Evolutionary conservation across 2,888 invertebrate species (phyloP), one percentile per base, ranked within the genome.

Genomic region (Calameuta idolon): DNA sequence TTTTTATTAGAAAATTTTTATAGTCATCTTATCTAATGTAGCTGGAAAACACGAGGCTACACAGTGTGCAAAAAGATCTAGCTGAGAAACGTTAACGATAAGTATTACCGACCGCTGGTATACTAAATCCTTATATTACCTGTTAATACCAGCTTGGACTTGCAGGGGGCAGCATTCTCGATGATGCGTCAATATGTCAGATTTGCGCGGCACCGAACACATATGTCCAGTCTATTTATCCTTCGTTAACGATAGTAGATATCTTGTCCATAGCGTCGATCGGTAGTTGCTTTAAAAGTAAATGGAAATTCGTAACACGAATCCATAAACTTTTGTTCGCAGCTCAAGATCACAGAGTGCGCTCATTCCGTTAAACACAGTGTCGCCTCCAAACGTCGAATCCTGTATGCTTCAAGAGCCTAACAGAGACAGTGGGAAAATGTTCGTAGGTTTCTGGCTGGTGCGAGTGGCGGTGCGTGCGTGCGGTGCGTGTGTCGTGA

Each of bases 391-490:
- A 55, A 23, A 55, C 55, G 55, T 55, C 23, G 55, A 55, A 55
- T 9, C 9, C 23, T 40, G 40, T 5, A 40, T 40, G 40, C 23
- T 40, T 23, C 5, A 23, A 40, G 55, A 55, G 55, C 23, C 71
- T 31, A 71, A n/a, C 33, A 55, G 69, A 75, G 69, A 75, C 35
- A 75, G 69, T 69, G 74, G 79, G 80, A 80, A 80, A 75, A 77
- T 81, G 78, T 84, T 82, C 83, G 84, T 80, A 85, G 85, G 81
- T 85, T 81, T 83, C 84, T 85, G 84, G 85, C 79, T 86, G 71
- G 84, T 82, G 84, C 83, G 84, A 82, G 83, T 82, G 83, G 82
- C 79, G 81, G 83, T 85, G 82, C 80, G 75, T 76, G 78, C 74
- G 79, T 79, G 85, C 83, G 84, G 3, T 85, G 84, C 83, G 84